A percentile compares a stretch with the other conserved stretches of the same genome.
phyloP scores from a whole-genome alignment of 2,113 vertebrate species.

The Heteronetta atricapilla region DNA sequence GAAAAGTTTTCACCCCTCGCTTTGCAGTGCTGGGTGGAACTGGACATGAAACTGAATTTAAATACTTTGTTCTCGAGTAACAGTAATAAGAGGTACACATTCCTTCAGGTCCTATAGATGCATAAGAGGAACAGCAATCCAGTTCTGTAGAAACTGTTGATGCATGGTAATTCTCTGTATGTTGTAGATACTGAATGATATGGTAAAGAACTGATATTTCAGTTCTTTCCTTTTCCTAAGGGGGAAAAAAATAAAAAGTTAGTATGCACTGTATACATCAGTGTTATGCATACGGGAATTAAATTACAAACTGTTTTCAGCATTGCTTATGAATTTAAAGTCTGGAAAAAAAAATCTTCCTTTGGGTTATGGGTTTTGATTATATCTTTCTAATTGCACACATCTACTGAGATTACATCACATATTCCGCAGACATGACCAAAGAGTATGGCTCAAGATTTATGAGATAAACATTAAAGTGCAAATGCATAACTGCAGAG shows the following conservation, averaged over 20 bases:
- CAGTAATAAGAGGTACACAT: neutral
- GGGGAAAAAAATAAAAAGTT: neutral
- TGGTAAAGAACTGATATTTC: neutral
- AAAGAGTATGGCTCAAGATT: constrained; percentile 57
- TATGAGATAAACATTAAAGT: constrained; percentile 62
- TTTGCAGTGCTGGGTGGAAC: neutral
- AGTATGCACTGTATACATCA: neutral
- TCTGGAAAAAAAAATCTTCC: constrained; percentile 8
- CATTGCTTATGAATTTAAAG: neutral
- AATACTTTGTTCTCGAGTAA: neutral
- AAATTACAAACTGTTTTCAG: constrained; percentile 26
- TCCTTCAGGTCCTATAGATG: neutral
- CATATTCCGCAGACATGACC: constrained; percentile 67
- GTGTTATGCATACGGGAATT: neutral
- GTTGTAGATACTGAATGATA: neutral
- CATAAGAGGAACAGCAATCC: neutral
- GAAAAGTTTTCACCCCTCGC: neutral
- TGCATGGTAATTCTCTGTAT: neutral
- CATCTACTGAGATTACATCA: constrained; percentile 72
- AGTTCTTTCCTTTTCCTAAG: no score
- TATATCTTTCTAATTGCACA: constrained; percentile 64
- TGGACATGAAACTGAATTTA: neutral
- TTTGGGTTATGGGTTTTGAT: constrained; percentile 65
- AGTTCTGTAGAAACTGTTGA: neutral
- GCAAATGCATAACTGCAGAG: constrained; percentile 21